These are phyloP conservation scores for Platycercus adscitus DNA, from an alignment of 2,113 vertebrate genomes.

Conservation along the genomic window DNA sequence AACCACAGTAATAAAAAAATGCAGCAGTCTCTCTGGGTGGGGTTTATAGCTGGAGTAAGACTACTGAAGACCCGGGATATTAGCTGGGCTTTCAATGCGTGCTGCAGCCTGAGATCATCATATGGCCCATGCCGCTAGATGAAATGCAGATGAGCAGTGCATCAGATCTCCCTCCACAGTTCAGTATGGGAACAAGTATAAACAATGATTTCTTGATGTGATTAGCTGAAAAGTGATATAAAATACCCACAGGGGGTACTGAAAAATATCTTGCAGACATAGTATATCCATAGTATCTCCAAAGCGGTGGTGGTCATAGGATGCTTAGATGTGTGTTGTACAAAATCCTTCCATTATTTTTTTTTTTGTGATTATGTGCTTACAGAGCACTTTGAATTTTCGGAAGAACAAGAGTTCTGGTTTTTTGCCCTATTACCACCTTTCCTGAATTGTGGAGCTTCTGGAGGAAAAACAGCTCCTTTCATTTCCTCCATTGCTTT, in stretches of 20 bases:
- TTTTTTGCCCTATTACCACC: neutral
- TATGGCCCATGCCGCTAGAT: neutral
- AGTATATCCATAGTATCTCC: neutral
- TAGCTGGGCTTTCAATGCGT: neutral
- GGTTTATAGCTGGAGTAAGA: neutral
- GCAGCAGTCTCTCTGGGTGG: neutral
- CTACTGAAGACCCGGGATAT: neutral
- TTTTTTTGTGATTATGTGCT: neutral
- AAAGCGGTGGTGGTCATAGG: neutral
- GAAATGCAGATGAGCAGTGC: neutral
- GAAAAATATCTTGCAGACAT: neutral
- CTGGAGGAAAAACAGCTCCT: neutral
- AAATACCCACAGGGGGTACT: neutral
- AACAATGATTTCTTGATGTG: neutral
- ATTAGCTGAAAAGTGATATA: neutral
- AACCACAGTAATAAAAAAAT: neutral
- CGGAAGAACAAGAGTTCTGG: neutral
- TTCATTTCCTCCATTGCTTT: neutral
- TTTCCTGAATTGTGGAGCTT: neutral
- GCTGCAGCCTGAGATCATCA: neutral
- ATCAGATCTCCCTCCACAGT: neutral
- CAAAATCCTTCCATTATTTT: neutral
- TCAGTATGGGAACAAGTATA: neutral
- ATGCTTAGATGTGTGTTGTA: neutral
- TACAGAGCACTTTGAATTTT: neutral